phyloP scores from a whole-genome alignment of 2,888 invertebrate genomes.

The Tiliacea citrago region DNA sequence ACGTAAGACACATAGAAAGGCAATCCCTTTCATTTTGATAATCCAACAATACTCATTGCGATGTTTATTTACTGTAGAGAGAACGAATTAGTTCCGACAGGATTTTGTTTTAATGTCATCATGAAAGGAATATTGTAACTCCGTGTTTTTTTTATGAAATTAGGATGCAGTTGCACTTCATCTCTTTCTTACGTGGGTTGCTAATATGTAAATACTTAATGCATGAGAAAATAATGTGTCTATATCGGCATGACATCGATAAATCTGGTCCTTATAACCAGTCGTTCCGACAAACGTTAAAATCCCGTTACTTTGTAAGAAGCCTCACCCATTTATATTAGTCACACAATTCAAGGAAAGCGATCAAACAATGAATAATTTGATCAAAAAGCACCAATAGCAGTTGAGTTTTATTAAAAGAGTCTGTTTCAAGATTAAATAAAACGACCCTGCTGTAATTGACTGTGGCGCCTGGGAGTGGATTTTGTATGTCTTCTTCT shows the following conservation, averaged over 20 bases:
- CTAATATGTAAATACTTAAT: neutral
- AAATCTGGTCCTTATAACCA: conserved; percentile 14
- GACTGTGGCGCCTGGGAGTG: conserved; percentile 50
- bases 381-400: conserved; percentile 38
- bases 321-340: conserved; percentile 39
- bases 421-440: conserved; percentile 55
- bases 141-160: too few species aligned
- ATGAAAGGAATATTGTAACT: too few species aligned
- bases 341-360: conserved; percentile 47
- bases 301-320: conserved; percentile 50
- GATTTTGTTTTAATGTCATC: too few species aligned
- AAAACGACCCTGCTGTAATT: conserved; percentile 62
- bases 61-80: too few species aligned
- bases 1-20: too few species aligned
- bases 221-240: neutral
- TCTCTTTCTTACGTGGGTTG: neutral
- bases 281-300: conserved; percentile 37
- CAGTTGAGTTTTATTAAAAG: conserved; percentile 36
- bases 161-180: neutral
- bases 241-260: neutral
- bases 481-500: conserved; percentile 16
- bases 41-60: too few species aligned
- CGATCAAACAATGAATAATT: conserved; percentile 34
- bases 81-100: too few species aligned
- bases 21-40: too few species aligned